These are phyloP conservation scores for Drosophila punjabiensis DNA, from an alignment of 1,140 invertebrate species.

Conservation along the genomic window DNA sequence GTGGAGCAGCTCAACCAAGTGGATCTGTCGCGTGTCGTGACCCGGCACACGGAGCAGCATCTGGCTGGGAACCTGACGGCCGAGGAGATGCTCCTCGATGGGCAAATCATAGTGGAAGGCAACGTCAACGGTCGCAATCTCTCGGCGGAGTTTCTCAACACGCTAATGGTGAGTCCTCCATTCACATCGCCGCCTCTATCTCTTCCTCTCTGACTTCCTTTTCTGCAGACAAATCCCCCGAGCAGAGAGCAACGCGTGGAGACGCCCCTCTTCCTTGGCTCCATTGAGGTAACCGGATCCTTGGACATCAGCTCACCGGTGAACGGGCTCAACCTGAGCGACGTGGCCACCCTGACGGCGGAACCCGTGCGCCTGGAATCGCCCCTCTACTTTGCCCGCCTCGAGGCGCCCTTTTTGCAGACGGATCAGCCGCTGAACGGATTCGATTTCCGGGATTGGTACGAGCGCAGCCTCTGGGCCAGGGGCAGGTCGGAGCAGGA, in stretches of 20 bases:
- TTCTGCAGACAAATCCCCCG: constrained; percentile 40
- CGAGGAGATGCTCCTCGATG: constrained; percentile 60
- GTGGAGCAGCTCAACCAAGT: constrained; percentile 64
- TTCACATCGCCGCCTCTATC: accelerated
- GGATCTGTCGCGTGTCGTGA: constrained; percentile 60
- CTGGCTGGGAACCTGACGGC: constrained; percentile 35
- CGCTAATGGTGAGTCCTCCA: constrained; percentile 66
- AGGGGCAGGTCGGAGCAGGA: constrained; percentile 37
- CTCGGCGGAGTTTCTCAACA: constrained; percentile 66
- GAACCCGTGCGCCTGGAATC: constrained; percentile 57
- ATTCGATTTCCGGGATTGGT: constrained; percentile 69
- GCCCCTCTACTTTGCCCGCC: constrained; percentile 61
- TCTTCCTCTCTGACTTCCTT: no score
- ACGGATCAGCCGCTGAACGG: constrained; percentile 59
- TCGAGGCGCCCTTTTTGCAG: constrained; percentile 52
- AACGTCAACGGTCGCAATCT: constrained; percentile 62
- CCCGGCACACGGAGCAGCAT: constrained; percentile 64
- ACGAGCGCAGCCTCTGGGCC: constrained; percentile 57
- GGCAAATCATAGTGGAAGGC: constrained; percentile 35
- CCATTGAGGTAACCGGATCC: constrained; percentile 35
- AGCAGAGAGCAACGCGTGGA: constrained; percentile 45
- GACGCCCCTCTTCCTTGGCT: constrained; percentile 62
- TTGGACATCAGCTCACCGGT: constrained; percentile 40
- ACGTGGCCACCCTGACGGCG: constrained; percentile 59
- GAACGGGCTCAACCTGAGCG: constrained; percentile 61